Conservation (phyloP, 2,888 invertebrate genomes). For the Drosophila sordidapex region DNA sequence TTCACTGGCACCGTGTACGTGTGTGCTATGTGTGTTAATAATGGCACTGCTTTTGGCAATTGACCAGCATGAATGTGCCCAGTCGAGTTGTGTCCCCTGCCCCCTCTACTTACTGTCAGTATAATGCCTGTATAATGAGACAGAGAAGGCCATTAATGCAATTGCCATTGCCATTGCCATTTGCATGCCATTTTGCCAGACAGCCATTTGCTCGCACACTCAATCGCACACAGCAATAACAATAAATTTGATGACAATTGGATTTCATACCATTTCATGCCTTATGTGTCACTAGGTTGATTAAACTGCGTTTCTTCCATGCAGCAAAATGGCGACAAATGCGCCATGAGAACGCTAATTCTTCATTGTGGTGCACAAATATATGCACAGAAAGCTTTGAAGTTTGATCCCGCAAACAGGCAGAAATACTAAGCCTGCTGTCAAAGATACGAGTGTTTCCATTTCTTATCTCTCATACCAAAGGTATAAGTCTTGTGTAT, state of each 20-base stretch:
- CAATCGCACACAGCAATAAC: slow-evolving; percentile 60
- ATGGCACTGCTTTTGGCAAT: slow-evolving; percentile 74
- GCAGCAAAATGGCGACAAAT: slow-evolving; percentile 57
- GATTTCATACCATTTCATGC: slow-evolving; percentile 72
- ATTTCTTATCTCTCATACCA: neutral
- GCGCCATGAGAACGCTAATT: slow-evolving; percentile 29
- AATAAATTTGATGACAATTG: slow-evolving; percentile 79
- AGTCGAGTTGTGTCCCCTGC: slow-evolving; percentile 23
- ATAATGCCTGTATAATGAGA: slow-evolving; percentile 67
- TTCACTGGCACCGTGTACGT: slow-evolving; percentile 41
- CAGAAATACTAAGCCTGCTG: neutral
- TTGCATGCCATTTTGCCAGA: slow-evolving; percentile 51
- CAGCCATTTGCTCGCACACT: slow-evolving; percentile 57
- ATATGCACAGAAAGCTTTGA: slow-evolving; percentile 4
- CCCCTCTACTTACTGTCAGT: slow-evolving; percentile 20
- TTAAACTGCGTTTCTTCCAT: slow-evolving; percentile 45
- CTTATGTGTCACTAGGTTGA: slow-evolving; percentile 71
- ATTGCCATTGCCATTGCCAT: slow-evolving; percentile 55
- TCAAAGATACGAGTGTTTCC: neutral
- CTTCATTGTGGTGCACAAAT: slow-evolving; percentile 13
- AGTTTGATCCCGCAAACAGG: neutral
- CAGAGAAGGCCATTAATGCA: slow-evolving; percentile 69
- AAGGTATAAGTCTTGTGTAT: neutral
- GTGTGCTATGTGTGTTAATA: slow-evolving; percentile 53
- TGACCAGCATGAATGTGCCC: slow-evolving; percentile 77